These are phyloP conservation scores for Podiceps cristatus DNA, from an alignment of 2,113 vertebrate genomes.

Conservation along the genomic window DNA sequence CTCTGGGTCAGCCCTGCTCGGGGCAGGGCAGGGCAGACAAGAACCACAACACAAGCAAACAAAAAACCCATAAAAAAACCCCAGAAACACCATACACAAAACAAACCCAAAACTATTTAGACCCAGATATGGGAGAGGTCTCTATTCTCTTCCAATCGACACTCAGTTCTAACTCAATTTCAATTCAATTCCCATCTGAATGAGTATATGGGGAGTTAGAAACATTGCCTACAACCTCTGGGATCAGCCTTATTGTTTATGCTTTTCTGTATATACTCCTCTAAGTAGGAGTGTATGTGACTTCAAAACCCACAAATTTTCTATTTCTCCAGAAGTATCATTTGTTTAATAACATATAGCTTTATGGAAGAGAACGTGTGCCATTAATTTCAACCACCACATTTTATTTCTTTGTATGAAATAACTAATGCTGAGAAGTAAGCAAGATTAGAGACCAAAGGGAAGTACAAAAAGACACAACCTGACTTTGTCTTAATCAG, in stretches of 20 bases:
- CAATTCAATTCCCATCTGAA: not conserved
- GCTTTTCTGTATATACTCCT: not conserved
- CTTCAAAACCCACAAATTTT: not conserved
- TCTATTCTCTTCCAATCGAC: not conserved
- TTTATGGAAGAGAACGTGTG: conserved; percentile 5
- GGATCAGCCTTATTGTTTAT: not conserved
- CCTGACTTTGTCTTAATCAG: not conserved
- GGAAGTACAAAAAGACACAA: not conserved
- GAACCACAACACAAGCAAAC: no score
- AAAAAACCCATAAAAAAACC: no score
- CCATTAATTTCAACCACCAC: conserved; percentile 30
- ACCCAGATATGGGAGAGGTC: not conserved
- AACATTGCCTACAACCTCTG: not conserved
- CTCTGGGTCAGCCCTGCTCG: no score
- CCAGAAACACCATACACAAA: no score
- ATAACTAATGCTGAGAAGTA: not conserved
- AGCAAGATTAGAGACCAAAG: not conserved
- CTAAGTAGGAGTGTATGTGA: not conserved
- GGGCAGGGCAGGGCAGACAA: no score
- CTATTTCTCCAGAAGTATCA: not conserved
- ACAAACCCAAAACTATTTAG: not conserved
- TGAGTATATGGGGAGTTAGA: not conserved
- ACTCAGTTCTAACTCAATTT: not conserved
- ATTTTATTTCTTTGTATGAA: not conserved
- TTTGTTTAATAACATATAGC: not conserved